These are phyloP conservation scores for Lepidocolaptes lacrymiger DNA, from an alignment of 2,797 vertebrate species.

Conservation along the genomic window DNA sequence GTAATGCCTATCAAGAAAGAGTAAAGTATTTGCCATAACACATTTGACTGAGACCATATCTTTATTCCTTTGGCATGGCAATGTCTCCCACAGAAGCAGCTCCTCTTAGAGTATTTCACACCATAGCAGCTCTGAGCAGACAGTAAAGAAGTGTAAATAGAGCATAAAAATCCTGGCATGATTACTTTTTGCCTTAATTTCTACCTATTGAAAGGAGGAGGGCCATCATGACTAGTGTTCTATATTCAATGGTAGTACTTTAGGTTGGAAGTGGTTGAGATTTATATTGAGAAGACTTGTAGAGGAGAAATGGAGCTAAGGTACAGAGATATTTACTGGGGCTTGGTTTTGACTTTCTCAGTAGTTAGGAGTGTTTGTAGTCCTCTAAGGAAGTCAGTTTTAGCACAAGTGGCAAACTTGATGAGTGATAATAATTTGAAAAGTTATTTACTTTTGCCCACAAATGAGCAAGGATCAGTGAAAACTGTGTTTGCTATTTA, in stretches of 20 bases:
- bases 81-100: not conserved
- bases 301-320: not conserved
- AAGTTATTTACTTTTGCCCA: not conserved
- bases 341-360: not conserved
- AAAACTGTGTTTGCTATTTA: not conserved
- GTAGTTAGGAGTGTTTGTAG: not conserved
- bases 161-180: not conserved
- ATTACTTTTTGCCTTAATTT: not conserved
- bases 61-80: not conserved
- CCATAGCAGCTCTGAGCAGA: not conserved
- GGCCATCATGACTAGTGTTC: not conserved
- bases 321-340: not conserved
- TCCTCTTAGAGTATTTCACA: not conserved
- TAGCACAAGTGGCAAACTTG: not conserved
- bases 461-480: not conserved
- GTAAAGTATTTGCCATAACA: not conserved
- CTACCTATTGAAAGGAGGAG: not conserved
- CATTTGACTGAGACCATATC: not conserved
- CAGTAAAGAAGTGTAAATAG: not conserved
- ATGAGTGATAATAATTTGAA: not conserved
- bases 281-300: not conserved
- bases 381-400: not conserved
- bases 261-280: not conserved
- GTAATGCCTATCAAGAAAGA: not conserved
- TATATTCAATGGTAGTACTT: not conserved